phyloP scores from a whole-genome alignment of 2,888 invertebrate genomes.

The Dicyrtomina minuta region DNA sequence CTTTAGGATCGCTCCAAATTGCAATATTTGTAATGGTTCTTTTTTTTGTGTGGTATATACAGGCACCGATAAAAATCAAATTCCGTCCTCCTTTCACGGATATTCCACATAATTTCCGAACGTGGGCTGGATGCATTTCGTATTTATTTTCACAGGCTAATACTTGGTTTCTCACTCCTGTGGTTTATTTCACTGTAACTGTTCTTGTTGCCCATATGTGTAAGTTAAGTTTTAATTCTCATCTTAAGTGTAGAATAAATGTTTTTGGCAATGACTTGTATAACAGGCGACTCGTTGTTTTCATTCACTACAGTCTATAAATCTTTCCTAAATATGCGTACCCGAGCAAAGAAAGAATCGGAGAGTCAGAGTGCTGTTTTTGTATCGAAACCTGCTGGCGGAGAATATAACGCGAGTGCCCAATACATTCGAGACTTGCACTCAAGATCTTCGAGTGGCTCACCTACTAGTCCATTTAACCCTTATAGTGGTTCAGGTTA shows the following conservation, averaged over 20 bases:
- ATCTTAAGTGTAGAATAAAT: too few relatives aligned
- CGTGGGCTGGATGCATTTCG: constrained; percentile 10
- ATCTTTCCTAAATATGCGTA: background rate
- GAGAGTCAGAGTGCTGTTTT: constrained; percentile 15
- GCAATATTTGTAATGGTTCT: background rate
- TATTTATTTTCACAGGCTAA: constrained; percentile 13
- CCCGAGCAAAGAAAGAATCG: background rate
- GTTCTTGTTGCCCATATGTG: constrained; percentile 19
- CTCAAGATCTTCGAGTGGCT: constrained; percentile 18
- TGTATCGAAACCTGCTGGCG: background rate
- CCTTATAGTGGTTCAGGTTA: background rate
- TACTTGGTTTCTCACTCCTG: constrained; percentile 17
- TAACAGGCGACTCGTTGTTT: too few relatives aligned
- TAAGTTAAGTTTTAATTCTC: background rate
- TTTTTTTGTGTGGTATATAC: constrained; percentile 4
- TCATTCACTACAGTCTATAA: constrained; percentile 16
- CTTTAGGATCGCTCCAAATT: background rate
- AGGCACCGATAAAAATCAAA: constrained; percentile 28
- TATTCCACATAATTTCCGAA: constrained; percentile 10
- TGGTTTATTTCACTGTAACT: constrained; percentile 20
- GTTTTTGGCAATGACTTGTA: too few relatives aligned
- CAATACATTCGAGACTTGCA: constrained; percentile 16
- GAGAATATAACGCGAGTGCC: background rate
- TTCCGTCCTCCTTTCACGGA: constrained; percentile 14
- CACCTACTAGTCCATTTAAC: constrained; percentile 3